Percentiles rank a stretch among this genome's conserved stretches.
phyloP scores from a whole-genome alignment of 2,888 invertebrate species.

The Sussaba pulchella region DNA sequence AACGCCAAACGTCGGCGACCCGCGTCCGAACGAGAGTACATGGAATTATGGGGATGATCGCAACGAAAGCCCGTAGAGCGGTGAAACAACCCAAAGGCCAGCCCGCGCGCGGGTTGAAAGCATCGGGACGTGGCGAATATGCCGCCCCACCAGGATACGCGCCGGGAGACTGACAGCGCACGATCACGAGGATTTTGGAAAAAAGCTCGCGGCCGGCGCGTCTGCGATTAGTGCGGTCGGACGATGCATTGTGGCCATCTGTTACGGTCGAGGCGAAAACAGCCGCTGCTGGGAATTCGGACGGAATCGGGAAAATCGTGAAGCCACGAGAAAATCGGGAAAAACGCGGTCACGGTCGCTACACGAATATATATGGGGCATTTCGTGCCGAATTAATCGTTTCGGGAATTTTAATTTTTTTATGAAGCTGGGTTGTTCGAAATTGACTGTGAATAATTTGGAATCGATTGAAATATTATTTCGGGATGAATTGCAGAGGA shows the following conservation, averaged over 20 bases:
- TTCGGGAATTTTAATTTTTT: too few species aligned
- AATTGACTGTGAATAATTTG: too few species aligned
- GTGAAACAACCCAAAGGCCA: too few species aligned
- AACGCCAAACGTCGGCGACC: slow-evolving; percentile 37
- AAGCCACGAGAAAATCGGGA: slow-evolving; percentile 76
- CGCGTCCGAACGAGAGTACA: slow-evolving; percentile 3
- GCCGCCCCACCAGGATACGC: not conserved
- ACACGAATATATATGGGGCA: too few species aligned
- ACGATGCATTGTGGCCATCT: slow-evolving; percentile 76
- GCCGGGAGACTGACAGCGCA: not conserved
- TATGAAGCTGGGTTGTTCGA: too few species aligned
- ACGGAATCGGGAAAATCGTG: slow-evolving; percentile 37
- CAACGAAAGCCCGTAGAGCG: slow-evolving; percentile 13
- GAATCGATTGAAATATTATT: too few species aligned
- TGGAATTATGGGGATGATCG: not conserved
- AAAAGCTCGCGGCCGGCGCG: slow-evolving; percentile 56
- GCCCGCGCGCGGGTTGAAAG: too few species aligned
- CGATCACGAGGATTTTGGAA: slow-evolving; percentile 54
- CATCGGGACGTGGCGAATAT: too few species aligned
- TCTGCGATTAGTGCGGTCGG: slow-evolving; percentile 4
- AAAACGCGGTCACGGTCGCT: slow-evolving; percentile 70
- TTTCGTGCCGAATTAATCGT: too few species aligned
- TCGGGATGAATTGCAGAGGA: too few species aligned
- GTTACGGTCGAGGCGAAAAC: slow-evolving; percentile 66
- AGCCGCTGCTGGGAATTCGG: slow-evolving; percentile 45